phyloP scores from a whole-genome alignment of 2,113 vertebrate genomes.

The Dasyornis broadbenti region DNA sequence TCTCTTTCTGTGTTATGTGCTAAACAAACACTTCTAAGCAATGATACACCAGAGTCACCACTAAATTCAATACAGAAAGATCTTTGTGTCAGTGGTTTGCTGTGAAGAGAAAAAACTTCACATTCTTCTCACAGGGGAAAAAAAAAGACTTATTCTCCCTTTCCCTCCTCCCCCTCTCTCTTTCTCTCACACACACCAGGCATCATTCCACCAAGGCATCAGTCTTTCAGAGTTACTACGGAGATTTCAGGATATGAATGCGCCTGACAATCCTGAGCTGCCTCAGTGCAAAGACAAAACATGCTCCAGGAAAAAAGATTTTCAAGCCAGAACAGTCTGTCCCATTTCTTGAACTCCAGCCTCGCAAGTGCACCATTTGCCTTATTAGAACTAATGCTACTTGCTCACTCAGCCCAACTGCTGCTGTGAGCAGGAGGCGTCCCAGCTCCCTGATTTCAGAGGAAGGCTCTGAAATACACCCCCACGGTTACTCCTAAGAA shows the following conservation, averaged over 20 bases:
- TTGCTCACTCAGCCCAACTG: constrained; percentile 25
- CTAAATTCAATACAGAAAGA: constrained; percentile 27
- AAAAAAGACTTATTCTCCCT: not conserved
- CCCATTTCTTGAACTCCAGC: constrained; percentile 60
- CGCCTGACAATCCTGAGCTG: constrained; percentile 68
- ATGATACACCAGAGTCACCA: not conserved
- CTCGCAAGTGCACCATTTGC: constrained; percentile 62
- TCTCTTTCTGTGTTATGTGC: not conserved
- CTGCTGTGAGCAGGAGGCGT: not conserved
- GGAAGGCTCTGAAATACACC: constrained; percentile 10
- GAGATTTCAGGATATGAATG: constrained; percentile 55
- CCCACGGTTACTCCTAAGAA: constrained; percentile 71
- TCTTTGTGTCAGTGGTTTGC: constrained; percentile 52
- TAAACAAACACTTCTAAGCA: constrained; percentile 25
- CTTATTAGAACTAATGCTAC: constrained; percentile 59
- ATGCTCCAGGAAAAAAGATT: constrained; percentile 58
- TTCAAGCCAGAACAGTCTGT: constrained; percentile 54
- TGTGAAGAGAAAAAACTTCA: constrained; percentile 62
- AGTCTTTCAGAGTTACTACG: constrained; percentile 63
- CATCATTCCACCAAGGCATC: constrained; percentile 50
- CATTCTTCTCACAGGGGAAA: constrained; percentile 14
- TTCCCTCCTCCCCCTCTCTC: constrained; percentile 21
- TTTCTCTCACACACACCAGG: constrained; percentile 40
- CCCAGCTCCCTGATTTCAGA: not conserved
- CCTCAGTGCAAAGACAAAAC: constrained; percentile 74